These are phyloP conservation scores for Pandion haliaetus DNA, from an alignment of 2,113 vertebrate genomes.

Conservation along the genomic window DNA sequence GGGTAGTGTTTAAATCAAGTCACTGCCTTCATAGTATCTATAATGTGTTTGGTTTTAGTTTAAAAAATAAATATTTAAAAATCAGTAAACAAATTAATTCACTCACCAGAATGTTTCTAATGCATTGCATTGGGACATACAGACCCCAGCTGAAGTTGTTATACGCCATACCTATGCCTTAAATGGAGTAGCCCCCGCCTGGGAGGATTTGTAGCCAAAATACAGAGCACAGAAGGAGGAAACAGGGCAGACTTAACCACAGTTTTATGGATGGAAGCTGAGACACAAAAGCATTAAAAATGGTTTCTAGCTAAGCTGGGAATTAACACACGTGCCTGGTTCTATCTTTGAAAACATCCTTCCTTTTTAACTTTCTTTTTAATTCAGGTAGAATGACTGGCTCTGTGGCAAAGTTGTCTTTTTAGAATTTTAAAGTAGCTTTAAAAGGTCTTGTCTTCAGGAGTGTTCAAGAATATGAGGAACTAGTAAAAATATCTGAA, in stretches of 20 bases:
- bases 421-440: not conserved
- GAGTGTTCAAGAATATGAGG: not conserved
- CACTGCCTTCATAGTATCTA: not conserved
- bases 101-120: not conserved
- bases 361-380: not conserved
- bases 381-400: not conserved
- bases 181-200: not conserved
- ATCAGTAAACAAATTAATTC: not conserved
- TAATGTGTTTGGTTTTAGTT: not conserved
- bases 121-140: not conserved
- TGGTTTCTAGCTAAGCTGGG: not conserved
- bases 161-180: rapidly evolving
- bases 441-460: not conserved
- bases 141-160: not conserved
- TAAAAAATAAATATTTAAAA: not conserved
- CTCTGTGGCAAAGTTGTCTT: not conserved
- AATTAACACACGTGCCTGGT: not conserved
- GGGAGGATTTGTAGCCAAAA: not conserved
- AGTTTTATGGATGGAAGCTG: not conserved
- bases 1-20: not conserved
- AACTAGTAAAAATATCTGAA: not conserved
- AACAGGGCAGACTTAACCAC: not conserved
- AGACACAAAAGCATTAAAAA: not conserved
- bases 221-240: not conserved
- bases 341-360: not conserved